Percentiles rank a stretch among this genome's conserved stretches.
Evolutionary conservation across 2,888 invertebrate species (phyloP).

Genomic region (Sphaeridia pumilis): DNA sequence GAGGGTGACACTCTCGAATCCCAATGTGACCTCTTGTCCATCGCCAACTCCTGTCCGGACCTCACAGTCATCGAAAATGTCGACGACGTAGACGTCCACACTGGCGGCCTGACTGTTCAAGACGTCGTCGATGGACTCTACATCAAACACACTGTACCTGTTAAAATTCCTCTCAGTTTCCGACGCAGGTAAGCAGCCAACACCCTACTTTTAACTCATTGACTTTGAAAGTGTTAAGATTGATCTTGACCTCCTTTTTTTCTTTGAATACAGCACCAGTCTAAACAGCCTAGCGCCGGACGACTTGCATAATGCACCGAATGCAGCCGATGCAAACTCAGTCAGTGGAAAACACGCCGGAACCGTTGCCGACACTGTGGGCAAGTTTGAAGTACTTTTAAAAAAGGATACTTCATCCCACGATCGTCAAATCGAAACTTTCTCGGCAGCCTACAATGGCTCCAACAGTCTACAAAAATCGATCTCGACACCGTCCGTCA

Average conservation of each 20-base stretch:
- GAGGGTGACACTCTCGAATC: slow-evolving; percentile 30
- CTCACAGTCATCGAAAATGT: slow-evolving; percentile 28
- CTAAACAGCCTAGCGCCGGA: slow-evolving; percentile 35
- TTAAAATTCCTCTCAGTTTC: slow-evolving; percentile 32
- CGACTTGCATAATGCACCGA: slow-evolving; percentile 17
- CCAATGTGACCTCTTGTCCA: slow-evolving; percentile 33
- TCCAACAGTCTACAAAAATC: slow-evolving; percentile 34
- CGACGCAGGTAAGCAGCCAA: slow-evolving; percentile 26
- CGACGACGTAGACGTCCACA: slow-evolving; percentile 17
- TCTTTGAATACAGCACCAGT: slow-evolving; percentile 27
- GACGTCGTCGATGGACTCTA: slow-evolving; percentile 29
- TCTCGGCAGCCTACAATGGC: slow-evolving; percentile 29
- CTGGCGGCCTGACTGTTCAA: slow-evolving; percentile 25
- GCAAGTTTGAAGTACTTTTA: slow-evolving; percentile 24
- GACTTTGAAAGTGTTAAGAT: neutral
- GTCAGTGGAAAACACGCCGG: slow-evolving; percentile 19
- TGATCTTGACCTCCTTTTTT: neutral
- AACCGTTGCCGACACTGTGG: slow-evolving; percentile 22
- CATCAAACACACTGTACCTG: slow-evolving; percentile 14
- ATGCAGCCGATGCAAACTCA: slow-evolving; percentile 22
- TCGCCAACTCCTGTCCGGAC: slow-evolving; percentile 36
- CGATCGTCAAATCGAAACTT: slow-evolving; percentile 9
- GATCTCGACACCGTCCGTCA: slow-evolving; percentile 34
- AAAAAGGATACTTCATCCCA: slow-evolving; percentile 7
- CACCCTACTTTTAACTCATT: too few relatives aligned